Evolutionary conservation across 2,113 vertebrate genomes (phyloP), one percentile per base, ranked within the genome.

Genomic region (Romanogobio albipinnatus): DNA sequence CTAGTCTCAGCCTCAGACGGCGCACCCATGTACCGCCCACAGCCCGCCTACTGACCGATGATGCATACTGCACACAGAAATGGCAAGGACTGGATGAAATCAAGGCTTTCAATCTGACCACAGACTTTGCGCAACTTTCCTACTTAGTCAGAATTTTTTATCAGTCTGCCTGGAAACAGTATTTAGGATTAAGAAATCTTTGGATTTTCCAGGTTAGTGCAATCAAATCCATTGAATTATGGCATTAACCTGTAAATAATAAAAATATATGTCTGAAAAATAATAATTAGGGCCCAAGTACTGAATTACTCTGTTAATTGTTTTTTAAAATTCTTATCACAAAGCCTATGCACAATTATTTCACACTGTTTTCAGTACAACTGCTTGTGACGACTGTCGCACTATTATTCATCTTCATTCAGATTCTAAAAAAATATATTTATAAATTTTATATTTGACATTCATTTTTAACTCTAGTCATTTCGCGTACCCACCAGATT

Each of bases 121-220:
- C 11, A 2, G 3, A 73, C 70, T 73, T 73, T 45, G 36, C 19
- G 22, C 39, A 84, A 84, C 76, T 73, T 70, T 70, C n/a, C 70
- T 29, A 76, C 53, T 62, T 61, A 43, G 36, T 62, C 59, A 70
- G 3, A 3, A 3, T 19, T 68, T 64, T 82, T 82, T 33, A 81
- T 84, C 51, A 15, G 71, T 22, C 39, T 73, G 70, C 2, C 70
- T n/a, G 39, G 43, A 73, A 47, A 73, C 2, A 14, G n/a, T 24
- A 47, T 39, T 39, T 7, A 36, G 19, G 19, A n/a, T 59, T 3
- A 43, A 39, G 22, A 19, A 39, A 36, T 70, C 17, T 33, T 19
- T 9, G 29, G 33, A 39, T 39, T 68, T 68, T 68, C 33, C 64
- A 68, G 29, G 15, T 68, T 68, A 19, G 33, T 8, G 64, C 64